Base-by-base conservation (phyloP, 2,113 vertebrate species). In the Anser brachyrhynchus region DNA sequence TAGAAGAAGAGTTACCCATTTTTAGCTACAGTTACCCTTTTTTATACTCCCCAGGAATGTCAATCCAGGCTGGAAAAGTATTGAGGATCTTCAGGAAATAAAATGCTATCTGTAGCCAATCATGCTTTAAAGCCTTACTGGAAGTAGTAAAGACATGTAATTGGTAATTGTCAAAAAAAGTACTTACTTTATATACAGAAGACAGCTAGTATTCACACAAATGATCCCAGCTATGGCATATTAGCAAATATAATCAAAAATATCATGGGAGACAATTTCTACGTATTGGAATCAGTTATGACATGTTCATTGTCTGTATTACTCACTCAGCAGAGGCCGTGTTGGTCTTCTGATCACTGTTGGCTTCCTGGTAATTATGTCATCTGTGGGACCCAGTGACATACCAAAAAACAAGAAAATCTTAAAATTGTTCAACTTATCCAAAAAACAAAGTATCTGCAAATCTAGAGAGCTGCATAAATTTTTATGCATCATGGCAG, bases 281-380 rank as follows among this genome's bases (percentile, higher is more conserved):
- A 29, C 6, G 3, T 43, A 52, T 21, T 33, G 20, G 59, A 82
- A 70, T 51, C 25, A 66, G 14, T 35, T 62, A 61, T 75, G 54
- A 35, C 2, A 22, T 5, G 0, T 51, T 76, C 5, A 0, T 43
- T 76, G 31, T 41, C 61, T 73, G 59, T 33, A 25, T 57, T 83
- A 96, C 97, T 97, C 31, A 97, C 97, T 97, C 57, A 57, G 26
- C 41, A 67, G 83, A 72, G 97, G 97, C 72, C 91, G 96, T 61
- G 97, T 97, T 0, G 94, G 84, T 91, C 84, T 96, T 93, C 96
- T 95, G 84, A 95, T 95, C 91, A 93, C 95, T 57, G 88, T 93
- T 76, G 97, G 97, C 43, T 41, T 97, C 80, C 92, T 92, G 54
- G 96, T 97, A 58, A 94, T 97, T 75, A 93, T 90, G 39, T 97